Percentiles rank a stretch among this genome's conserved stretches.
Conservation (phyloP, 1,140 invertebrate genomes). For the Caligus rogercresseyi region DNA sequence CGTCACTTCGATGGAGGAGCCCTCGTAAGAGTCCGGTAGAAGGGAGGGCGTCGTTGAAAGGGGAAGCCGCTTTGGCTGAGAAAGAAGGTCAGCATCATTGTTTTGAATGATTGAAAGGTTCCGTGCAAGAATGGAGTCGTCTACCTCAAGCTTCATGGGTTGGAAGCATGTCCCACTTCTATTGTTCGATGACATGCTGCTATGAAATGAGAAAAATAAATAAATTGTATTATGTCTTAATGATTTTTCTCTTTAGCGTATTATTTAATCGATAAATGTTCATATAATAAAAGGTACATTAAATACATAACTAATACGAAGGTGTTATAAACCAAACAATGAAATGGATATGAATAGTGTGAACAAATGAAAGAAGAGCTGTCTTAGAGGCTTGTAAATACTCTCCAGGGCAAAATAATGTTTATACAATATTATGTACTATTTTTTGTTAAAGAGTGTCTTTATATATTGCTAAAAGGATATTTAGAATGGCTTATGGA, state of each 20-base stretch:
- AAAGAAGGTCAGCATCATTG: background rate
- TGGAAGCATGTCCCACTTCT: conserved; percentile 2
- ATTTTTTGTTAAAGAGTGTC: no score
- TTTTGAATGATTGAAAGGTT: background rate
- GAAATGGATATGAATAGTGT: no score
- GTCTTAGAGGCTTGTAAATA: no score
- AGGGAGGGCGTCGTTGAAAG: background rate
- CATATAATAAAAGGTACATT: background rate
- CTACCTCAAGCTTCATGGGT: background rate
- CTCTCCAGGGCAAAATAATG: no score
- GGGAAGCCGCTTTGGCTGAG: background rate
- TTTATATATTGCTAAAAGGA: no score
- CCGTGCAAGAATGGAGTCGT: background rate
- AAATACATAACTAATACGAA: background rate
- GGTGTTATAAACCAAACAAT: no score
- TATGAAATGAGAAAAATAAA: background rate
- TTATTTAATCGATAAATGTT: background rate
- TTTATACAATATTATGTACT: no score
- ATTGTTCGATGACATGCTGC: background rate
- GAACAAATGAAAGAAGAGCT: no score
- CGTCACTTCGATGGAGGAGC: conserved; percentile 1
- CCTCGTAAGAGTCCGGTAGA: background rate
- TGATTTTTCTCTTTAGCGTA: background rate
- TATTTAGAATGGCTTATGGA: no score
- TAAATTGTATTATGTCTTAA: no score